These are phyloP conservation scores for Limonius californicus DNA, from an alignment of 1,140 invertebrate genomes.

Conservation along the genomic window DNA sequence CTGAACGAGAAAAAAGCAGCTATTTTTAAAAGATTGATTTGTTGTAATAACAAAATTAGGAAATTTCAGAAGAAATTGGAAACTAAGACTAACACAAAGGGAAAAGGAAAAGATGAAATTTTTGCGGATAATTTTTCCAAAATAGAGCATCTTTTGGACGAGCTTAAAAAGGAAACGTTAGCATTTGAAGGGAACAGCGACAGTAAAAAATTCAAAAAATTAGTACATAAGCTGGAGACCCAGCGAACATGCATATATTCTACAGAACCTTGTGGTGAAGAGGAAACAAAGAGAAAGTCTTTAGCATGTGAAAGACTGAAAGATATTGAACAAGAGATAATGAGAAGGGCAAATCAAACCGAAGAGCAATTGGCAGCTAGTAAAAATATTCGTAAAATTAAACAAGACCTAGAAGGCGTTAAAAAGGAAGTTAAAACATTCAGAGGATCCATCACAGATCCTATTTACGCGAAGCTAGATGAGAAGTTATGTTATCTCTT, in stretches of 20 bases:
- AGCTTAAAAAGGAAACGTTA: not conserved
- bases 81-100: not conserved
- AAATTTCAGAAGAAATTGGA: not conserved
- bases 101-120: not conserved
- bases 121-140: not conserved
- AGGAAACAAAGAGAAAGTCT: not conserved
- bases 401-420: not conserved
- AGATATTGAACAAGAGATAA: slow-evolving; percentile 7
- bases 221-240: slow-evolving; percentile 15
- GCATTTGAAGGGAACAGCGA: slow-evolving; percentile 16
- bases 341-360: slow-evolving; percentile 11
- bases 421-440: not conserved
- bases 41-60: slow-evolving; percentile 18
- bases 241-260: slow-evolving; percentile 9
- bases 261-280: not conserved
- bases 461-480: slow-evolving; percentile 14
- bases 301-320: slow-evolving; percentile 16
- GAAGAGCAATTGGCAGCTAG: not conserved
- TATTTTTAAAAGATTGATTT: slow-evolving; percentile 14
- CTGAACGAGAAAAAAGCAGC: slow-evolving; percentile 14
- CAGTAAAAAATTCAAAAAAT: slow-evolving; percentile 9
- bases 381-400: slow-evolving; percentile 6
- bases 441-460: slow-evolving; percentile 1
- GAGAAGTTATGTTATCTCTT: slow-evolving; percentile 15
- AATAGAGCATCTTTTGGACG: slow-evolving; percentile 7